phyloP scores from a whole-genome alignment of 2,797 vertebrate genomes.

The Oceanodroma leucorhoa region DNA sequence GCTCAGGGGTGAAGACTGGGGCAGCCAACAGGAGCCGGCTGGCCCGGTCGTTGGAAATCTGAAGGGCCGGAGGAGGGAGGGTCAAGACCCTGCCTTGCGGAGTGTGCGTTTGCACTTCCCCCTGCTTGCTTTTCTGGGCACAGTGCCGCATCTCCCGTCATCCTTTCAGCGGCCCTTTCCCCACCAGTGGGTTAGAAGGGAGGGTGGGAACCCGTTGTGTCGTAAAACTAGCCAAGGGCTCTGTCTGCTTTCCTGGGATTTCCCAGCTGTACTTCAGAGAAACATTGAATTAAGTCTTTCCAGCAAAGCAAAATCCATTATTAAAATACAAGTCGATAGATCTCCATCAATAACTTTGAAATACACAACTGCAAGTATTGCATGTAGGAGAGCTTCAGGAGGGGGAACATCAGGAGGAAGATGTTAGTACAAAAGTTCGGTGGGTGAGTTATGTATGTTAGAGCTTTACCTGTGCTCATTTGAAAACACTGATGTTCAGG shows the following conservation, averaged over 20 bases:
- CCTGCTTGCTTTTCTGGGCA: neutral
- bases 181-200: neutral
- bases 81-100: neutral
- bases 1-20: neutral
- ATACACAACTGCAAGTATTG: neutral
- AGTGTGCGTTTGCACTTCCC: neutral
- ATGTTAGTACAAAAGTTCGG: neutral
- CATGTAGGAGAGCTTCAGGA: neutral
- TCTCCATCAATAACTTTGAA: neutral
- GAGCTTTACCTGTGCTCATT: neutral
- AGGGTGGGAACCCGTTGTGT: neutral
- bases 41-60: neutral
- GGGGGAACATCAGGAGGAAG: neutral
- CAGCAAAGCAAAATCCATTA: neutral
- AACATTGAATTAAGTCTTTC: neutral
- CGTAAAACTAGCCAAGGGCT: neutral
- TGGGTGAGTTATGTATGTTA: neutral
- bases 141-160: neutral
- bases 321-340: neutral
- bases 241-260: neutral
- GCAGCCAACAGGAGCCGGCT: neutral
- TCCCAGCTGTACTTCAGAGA: constrained; percentile 1
- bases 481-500: neutral
- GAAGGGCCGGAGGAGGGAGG: neutral
- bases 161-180: neutral